A percentile compares a stretch with the other conserved stretches of the same genome.
phyloP scores from a whole-genome alignment of 1,140 invertebrate species.

The Calycopis cecrops region DNA sequence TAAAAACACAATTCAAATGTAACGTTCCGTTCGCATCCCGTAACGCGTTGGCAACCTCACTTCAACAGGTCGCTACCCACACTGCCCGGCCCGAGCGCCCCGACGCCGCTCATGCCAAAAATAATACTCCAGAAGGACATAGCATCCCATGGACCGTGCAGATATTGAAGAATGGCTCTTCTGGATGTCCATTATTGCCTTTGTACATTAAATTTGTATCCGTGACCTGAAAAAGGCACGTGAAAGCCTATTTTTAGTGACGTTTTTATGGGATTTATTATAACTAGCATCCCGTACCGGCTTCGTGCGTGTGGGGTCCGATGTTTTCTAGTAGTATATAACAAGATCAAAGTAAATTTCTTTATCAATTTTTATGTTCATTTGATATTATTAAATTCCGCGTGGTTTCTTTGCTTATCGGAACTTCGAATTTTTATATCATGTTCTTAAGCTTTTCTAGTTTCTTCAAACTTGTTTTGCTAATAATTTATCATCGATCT shows the following conservation, averaged over 20 bases:
- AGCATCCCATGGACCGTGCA: conserved; percentile 54
- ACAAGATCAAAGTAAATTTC: too few species aligned
- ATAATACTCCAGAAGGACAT: conserved; percentile 66
- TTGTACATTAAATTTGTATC: conserved; percentile 37
- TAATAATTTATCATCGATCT: too few species aligned
- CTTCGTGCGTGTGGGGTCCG: too few species aligned
- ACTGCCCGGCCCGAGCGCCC: conserved; percentile 52
- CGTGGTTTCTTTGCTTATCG: too few species aligned
- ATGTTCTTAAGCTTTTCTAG: too few species aligned
- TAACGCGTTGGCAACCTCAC: conserved; percentile 47
- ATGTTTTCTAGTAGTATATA: too few species aligned
- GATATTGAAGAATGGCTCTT: conserved; percentile 65
- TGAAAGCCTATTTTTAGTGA: neutral
- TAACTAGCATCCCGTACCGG: neutral
- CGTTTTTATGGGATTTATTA: neutral
- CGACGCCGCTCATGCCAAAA: conserved; percentile 68
- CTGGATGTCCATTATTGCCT: conserved; percentile 47
- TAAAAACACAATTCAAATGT: conserved; percentile 47
- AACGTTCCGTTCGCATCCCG: conserved; percentile 23
- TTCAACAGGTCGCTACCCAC: conserved; percentile 67
- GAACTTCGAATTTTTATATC: too few species aligned
- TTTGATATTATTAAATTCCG: too few species aligned
- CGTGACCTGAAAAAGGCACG: conserved; percentile 6
- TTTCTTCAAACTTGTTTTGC: too few species aligned
- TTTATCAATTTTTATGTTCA: too few species aligned